These are phyloP conservation scores for Onychostruthus taczanowskii DNA, from an alignment of 2,113 vertebrate species.

Conservation along the genomic window DNA sequence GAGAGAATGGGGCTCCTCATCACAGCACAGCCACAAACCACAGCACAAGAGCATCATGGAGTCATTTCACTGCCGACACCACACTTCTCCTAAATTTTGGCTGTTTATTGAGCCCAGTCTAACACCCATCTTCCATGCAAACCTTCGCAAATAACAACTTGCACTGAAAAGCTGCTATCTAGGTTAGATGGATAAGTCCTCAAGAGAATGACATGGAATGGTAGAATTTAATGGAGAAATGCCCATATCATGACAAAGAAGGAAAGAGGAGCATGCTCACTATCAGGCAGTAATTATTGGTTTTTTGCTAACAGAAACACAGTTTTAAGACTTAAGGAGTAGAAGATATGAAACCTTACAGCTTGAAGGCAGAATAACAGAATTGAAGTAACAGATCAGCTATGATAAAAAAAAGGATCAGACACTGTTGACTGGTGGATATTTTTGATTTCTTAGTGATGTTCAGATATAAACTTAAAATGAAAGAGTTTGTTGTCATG, in stretches of 20 bases:
- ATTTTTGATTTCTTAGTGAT: not conserved
- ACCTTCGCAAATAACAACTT: not conserved
- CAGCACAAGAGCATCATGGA: fast-evolving
- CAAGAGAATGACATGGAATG: not conserved
- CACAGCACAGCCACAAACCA: not conserved
- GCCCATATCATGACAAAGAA: too few species aligned
- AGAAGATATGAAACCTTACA: too few species aligned
- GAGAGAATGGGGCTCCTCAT: not conserved
- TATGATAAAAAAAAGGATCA: fast-evolving
- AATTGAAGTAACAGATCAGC: not conserved
- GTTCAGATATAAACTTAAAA: not conserved
- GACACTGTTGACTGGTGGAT: fast-evolving
- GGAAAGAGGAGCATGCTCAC: fast-evolving
- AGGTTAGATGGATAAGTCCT: not conserved
- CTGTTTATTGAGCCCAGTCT: fast-evolving
- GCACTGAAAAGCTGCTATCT: not conserved
- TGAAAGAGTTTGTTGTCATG: not conserved
- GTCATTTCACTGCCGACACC: not conserved
- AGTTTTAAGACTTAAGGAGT: not conserved
- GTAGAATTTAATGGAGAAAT: not conserved
- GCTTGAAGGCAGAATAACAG: not conserved
- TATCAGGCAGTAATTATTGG: not conserved
- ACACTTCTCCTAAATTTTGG: too few species aligned
- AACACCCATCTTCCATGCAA: not conserved
- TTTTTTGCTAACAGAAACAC: not conserved